Base-by-base conservation (phyloP, 2,888 invertebrate genomes). In the Eretmocerus hayati region DNA sequence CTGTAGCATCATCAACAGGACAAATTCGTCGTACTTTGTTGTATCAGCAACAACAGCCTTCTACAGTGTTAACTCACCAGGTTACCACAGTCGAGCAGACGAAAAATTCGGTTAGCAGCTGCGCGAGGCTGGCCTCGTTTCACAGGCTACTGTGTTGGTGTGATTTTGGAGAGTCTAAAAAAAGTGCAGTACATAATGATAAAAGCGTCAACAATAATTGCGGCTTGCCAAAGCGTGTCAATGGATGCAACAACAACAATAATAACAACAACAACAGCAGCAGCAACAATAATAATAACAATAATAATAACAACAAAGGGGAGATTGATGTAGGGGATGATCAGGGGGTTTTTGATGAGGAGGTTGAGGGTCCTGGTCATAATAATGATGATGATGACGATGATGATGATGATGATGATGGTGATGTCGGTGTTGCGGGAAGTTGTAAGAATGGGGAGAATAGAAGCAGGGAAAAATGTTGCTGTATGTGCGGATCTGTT, bases 401-500 rank as follows among this genome's bases (percentile, higher is more conserved):
- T 4, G 33, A 32, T 11, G 31, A 33, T 3, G 15, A 22, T 15
- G 43, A 31, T 5, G 13, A 22, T 30, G 33, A 45, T 16, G 38
- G 15, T 11, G 39, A 51, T 30, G 40, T 42, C 46, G 45, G 30
- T 26, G 40, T 30, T 33, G 8, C 30, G 13, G 13, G 13, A 8
- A 30, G 13, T 18, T 11, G 13, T 5, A 36, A 5, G 6, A 33
- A 33, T 33, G 15, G n/a, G 8, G 5, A n/a, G 33, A 6, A 3
- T 9, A 4, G 5, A 11, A 11, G n/a, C n/a, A n/a, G n/a, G n/a
- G n/a, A 26, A 26, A 26, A 26, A 32, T 80, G 79, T 73, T 80
- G 80, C 71, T 80, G 80, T 72, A 77, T 77, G 74, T 80, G 80
- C 70, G 77, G 75, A 66, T 75, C 76, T 69, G 69, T 77, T 63